Conservation (phyloP, 2,888 invertebrate genomes). For the Homarus gammarus region DNA sequence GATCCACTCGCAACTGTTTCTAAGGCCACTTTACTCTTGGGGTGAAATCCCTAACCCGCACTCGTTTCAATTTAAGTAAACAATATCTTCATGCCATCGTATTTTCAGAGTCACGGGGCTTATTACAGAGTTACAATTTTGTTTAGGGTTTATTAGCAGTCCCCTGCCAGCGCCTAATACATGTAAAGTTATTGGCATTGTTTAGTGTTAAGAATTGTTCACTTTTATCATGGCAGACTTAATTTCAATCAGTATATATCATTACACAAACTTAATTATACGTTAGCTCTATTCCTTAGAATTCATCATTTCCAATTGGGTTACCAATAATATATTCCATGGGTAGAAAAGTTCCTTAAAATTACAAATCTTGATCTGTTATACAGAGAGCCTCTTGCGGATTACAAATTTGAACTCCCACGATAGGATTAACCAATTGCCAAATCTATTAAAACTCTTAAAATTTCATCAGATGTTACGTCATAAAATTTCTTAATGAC, state of each 20-base stretch:
- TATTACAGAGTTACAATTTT: background rate
- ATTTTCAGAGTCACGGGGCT: slow-evolving; percentile 50
- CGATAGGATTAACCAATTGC: slow-evolving; percentile 36
- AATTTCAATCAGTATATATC: slow-evolving; percentile 11
- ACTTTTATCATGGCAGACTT: slow-evolving; percentile 22
- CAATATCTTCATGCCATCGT: background rate
- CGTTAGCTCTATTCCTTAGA: slow-evolving; percentile 7
- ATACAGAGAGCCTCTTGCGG: slow-evolving; percentile 46
- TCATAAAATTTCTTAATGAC: background rate
- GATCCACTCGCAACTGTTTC: slow-evolving; percentile 31
- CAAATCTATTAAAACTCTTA: slow-evolving; percentile 29
- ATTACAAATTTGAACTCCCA: slow-evolving; percentile 50
- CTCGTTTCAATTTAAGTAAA: slow-evolving; percentile 7
- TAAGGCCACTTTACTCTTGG: slow-evolving; percentile 54
- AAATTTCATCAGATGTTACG: background rate
- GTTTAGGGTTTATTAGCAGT: slow-evolving; percentile 23
- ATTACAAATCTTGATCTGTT: slow-evolving; percentile 38
- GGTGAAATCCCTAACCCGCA: slow-evolving; percentile 29
- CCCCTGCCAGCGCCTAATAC: slow-evolving; percentile 62
- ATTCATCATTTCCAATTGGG: slow-evolving; percentile 19
- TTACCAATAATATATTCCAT: slow-evolving; percentile 32
- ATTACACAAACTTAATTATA: slow-evolving; percentile 38
- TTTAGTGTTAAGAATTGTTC: slow-evolving; percentile 18
- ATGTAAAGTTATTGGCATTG: background rate
- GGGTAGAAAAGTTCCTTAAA: slow-evolving; percentile 50